Base-by-base conservation (phyloP, 2,888 invertebrate genomes). In the Liposcelis brunnea region DNA sequence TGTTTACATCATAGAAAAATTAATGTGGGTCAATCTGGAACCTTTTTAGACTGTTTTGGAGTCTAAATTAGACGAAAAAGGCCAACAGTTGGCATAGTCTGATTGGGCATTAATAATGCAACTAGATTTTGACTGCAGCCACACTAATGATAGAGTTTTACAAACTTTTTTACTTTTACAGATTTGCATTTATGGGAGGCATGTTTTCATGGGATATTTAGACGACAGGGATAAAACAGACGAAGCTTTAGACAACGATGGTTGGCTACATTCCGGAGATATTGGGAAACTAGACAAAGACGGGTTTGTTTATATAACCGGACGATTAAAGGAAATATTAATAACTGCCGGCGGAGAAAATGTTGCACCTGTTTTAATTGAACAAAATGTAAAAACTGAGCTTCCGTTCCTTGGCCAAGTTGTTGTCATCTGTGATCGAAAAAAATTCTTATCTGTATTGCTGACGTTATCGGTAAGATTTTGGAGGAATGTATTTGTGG, bases 341-440 rank as follows among this genome's bases (percentile, higher is more conserved):
- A 91, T 93, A 53, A 94, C 93, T 2, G 90, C 93, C 37, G 93
- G 93, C 26, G 93, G 93, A 31, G 93, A 93, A 67, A 93, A 93
- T 61, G 72, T 87, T 56, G 75, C 93, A 4, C 91, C 93, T 0
- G 79, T 89, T 18, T 74, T 78, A 26, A 86, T 91, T 53, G 93
- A 94, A 63, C 81, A 91, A 56, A 62, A 69, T 40, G 72, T 93
- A 14, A 80, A 82, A 58, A 66, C 74, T 5, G 80, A 83, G 58
- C 64, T 91, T 40, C 75, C 82, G 14, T 72, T 74, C 49, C 62
- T 93, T 15, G 84, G 84, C 52, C 80, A 87, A 64, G 86, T 80
- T 2, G 77, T 91, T 59, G 69, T 93, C 31, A 73, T 93, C 51
- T 93, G 93, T 2, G 93, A 93, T 62, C 71, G 75, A 57, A 74